Conservation (phyloP, 2,797 vertebrate genomes). For the Dipus sagitta region DNA sequence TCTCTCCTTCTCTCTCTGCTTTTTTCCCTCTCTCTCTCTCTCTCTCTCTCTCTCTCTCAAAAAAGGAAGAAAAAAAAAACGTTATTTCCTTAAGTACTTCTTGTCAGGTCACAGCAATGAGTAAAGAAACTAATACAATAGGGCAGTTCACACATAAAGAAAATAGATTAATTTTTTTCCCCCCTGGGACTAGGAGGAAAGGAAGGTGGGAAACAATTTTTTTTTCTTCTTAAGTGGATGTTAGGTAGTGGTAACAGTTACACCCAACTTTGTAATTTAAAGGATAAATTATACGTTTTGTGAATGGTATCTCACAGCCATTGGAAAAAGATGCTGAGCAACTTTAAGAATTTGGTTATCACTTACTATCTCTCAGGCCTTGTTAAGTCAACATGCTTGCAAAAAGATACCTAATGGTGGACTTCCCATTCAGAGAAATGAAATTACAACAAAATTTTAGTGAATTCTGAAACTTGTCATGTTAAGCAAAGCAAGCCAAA, state of each 20-base stretch:
- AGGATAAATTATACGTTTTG: neutral
- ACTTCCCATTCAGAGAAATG: neutral
- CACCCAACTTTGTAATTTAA: neutral
- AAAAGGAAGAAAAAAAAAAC: too few species aligned
- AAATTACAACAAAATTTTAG: conserved; percentile 56
- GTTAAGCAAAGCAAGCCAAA: conserved; percentile 41
- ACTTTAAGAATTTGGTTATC: conserved; percentile 2
- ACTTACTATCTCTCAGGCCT: neutral
- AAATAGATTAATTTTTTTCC: neutral
- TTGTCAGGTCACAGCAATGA: too few species aligned
- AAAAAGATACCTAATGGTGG: neutral
- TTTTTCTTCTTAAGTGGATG: neutral
- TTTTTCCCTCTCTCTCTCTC: too few species aligned
- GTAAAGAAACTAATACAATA: neutral
- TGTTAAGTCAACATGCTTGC: neutral
- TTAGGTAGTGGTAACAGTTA: neutral
- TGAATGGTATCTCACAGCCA: neutral
- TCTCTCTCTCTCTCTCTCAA: too few species aligned
- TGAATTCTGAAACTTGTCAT: conserved; percentile 44
- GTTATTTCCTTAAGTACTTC: too few species aligned
- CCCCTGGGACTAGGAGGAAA: neutral
- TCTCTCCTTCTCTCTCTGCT: too few species aligned
- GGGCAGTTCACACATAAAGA: neutral
- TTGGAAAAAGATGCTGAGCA: neutral
- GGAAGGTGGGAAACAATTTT: too few species aligned